Conservation (phyloP, 2,113 vertebrate species). For the Panthera tigris region DNA sequence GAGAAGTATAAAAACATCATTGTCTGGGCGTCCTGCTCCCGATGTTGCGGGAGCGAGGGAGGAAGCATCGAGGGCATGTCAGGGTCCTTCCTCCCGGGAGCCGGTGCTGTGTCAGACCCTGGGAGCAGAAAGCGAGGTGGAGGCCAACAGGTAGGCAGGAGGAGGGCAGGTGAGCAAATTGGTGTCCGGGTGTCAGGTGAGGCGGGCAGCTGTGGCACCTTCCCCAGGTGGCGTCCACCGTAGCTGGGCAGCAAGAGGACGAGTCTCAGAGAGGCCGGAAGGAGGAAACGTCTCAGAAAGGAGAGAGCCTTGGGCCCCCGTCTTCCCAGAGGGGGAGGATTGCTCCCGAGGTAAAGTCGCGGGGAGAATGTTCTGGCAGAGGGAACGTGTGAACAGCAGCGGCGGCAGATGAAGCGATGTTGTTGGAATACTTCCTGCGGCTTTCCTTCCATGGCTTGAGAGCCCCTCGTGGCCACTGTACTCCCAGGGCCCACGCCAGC, state of each 20-base stretch:
- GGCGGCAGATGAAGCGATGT: not conserved
- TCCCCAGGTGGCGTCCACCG: not conserved
- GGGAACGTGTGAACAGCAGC: too few relatives aligned
- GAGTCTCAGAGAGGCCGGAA: not conserved
- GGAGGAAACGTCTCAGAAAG: not conserved
- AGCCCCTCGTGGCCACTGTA: fast-evolving
- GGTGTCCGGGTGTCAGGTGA: fast-evolving
- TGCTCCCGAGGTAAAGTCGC: fast-evolving
- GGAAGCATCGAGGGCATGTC: fast-evolving
- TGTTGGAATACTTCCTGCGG: not conserved
- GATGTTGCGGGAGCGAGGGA: not conserved
- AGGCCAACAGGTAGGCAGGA: not conserved
- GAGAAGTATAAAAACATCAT: constrained; percentile 60
- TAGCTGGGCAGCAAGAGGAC: not conserved
- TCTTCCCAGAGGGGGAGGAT: not conserved
- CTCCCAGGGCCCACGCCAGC: fast-evolving
- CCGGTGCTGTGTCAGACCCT: fast-evolving
- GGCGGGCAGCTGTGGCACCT: not conserved
- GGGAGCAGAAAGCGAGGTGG: fast-evolving
- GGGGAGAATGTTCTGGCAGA: fast-evolving
- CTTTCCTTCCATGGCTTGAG: not conserved
- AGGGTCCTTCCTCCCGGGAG: not conserved
- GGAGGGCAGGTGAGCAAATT: not conserved
- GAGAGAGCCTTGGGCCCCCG: too few relatives aligned
- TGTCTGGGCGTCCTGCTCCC: constrained; percentile 35